phyloP scores from a whole-genome alignment of 2,797 vertebrate genomes.

The Liasis olivaceus region DNA sequence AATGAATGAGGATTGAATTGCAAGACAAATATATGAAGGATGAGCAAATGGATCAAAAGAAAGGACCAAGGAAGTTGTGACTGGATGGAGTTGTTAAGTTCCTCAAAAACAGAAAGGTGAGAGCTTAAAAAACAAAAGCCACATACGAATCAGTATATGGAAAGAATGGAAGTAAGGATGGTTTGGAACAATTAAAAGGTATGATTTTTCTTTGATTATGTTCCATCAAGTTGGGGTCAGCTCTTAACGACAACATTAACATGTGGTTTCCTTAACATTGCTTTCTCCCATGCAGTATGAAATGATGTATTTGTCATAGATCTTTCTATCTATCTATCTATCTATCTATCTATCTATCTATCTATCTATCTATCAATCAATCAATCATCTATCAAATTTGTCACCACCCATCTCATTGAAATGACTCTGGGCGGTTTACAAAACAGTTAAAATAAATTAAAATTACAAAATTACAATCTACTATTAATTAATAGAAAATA shows the following conservation, averaged over 20 bases:
- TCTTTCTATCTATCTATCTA: no score
- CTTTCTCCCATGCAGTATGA: neutral
- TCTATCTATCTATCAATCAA: no score
- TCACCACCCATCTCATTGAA: no score
- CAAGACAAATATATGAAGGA: neutral
- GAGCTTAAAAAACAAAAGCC: neutral
- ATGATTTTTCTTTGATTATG: neutral
- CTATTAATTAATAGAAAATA: no score
- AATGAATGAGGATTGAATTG: neutral
- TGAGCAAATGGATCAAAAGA: neutral
- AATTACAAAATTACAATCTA: no score
- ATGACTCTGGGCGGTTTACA: no score
- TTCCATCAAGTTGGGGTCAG: neutral
- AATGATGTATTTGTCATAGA: neutral
- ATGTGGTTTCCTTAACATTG: neutral
- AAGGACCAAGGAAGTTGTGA: neutral
- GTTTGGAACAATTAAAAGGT: neutral
- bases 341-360: no score
- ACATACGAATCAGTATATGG: neutral
- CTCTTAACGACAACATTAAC: neutral
- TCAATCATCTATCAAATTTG: no score
- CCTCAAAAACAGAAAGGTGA: neutral
- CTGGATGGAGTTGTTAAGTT: neutral
- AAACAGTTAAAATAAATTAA: no score
- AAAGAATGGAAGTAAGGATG: neutral